Base-by-base conservation (phyloP, 2,797 vertebrate genomes). In the Capromys pilorides region DNA sequence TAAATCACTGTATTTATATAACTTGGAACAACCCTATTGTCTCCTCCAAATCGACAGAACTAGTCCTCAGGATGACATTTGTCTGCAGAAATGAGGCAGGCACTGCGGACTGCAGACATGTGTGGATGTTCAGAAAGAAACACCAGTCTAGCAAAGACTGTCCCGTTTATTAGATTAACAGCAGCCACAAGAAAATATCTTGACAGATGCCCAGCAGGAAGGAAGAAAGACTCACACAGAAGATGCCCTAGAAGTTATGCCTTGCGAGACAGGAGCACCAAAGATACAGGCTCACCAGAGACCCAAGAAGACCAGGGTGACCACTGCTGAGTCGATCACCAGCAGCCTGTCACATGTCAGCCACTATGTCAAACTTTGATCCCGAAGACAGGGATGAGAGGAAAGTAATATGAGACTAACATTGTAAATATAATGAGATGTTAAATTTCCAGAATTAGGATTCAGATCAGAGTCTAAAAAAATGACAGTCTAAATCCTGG, bases 201-300 rank as follows among this genome's bases (percentile, higher is more conserved):
- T 21, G 21, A 28, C 12, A 62, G 10, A 51, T 1, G 31, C 11
- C 57, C 24, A 57, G 5, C 41, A 12, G 7, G 24, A 22, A 31
- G 28, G n/a, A n/a, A n/a, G n/a, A 66, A n/a, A n/a, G 28, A 36
- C 11, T 7, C 45, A 92, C 2, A 3, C 8, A 59, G 39, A 80
- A 89, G 41, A 75, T 51, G 11, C 24, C 18, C 28, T 12, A 13
- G 69, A 57, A 41, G 6, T 26, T 33, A 16, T 8, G 24, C 26
- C 5, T 67, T 4, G 16, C 6, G 49, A 28, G 22, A 67, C 0
- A 12, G 33, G 0, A 21, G 0, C 10, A 75, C 11, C 19, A 59
- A 82, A 36, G 62, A 57, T 0, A 77, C 13, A 0, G 3, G 26
- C 18, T 79, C 21, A 21, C 82, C 54, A 66, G 86, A 39, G 33